phyloP scores from a whole-genome alignment of 2,797 vertebrate genomes.

The Myotis myotis region DNA sequence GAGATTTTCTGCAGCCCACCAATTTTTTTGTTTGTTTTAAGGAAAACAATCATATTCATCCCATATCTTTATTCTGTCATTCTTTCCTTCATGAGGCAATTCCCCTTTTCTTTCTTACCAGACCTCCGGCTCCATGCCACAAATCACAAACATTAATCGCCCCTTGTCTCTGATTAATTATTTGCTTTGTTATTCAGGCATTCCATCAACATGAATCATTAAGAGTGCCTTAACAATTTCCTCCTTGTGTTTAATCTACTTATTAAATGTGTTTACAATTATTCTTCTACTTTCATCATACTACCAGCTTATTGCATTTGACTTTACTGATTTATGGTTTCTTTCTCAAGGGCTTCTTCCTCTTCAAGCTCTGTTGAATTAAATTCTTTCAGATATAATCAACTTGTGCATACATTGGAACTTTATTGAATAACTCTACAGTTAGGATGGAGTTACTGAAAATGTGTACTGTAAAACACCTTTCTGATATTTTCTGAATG shows the following conservation, averaged over 20 bases:
- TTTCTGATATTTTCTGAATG: slow-evolving; percentile 22
- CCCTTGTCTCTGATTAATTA: slow-evolving; percentile 75
- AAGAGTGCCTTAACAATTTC: slow-evolving; percentile 78
- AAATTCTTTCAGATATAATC: slow-evolving; percentile 75
- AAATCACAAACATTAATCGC: slow-evolving; percentile 72
- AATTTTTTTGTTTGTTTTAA: not conserved
- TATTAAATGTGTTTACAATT: slow-evolving; percentile 78
- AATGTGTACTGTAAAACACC: not conserved
- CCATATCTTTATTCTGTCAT: not conserved
- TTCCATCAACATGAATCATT: slow-evolving; percentile 74
- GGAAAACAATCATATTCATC: not conserved
- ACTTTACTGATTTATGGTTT: slow-evolving; percentile 74
- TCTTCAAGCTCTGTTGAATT: slow-evolving; percentile 61
- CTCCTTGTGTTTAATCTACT: slow-evolving; percentile 70
- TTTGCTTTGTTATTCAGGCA: slow-evolving; percentile 68
- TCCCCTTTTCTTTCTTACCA: slow-evolving; percentile 43
- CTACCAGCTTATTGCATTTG: slow-evolving; percentile 69
- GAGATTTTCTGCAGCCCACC: not conserved
- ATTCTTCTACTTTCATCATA: slow-evolving; percentile 72
- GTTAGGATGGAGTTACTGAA: not conserved
- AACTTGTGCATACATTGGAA: slow-evolving; percentile 38
- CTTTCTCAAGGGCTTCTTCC: slow-evolving; percentile 59
- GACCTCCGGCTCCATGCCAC: slow-evolving; percentile 43
- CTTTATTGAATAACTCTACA: slow-evolving; percentile 45
- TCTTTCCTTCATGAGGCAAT: not conserved